phyloP scores from a whole-genome alignment of 2,113 vertebrate species.

The Apodemus speciosus region DNA sequence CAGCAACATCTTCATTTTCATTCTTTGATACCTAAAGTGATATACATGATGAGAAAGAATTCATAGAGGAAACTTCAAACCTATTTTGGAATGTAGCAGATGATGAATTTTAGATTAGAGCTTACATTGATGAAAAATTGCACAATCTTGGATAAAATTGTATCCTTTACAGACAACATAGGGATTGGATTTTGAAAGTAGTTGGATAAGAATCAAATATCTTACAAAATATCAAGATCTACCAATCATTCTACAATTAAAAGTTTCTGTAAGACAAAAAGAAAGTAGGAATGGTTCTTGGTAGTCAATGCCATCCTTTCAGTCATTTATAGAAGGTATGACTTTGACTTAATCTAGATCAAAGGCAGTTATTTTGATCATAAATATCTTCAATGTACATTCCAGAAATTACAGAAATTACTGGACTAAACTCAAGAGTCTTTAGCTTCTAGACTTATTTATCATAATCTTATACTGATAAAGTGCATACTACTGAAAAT shows the following conservation, averaged over 20 bases:
- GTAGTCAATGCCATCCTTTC: fast-evolving
- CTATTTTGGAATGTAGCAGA: not conserved
- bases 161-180: not conserved
- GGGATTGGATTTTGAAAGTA: conserved; percentile 5
- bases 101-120: not conserved
- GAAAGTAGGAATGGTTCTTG: fast-evolving
- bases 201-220: not conserved
- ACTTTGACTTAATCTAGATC: not conserved
- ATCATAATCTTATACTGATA: conserved; percentile 14
- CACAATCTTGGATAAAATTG: not conserved
- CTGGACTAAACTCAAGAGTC: not conserved
- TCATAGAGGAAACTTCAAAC: not conserved
- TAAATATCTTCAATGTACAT: not conserved
- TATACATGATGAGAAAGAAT: not conserved
- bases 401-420: not conserved
- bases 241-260: not conserved
- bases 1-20: not conserved
- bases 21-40: not conserved
- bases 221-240: not conserved
- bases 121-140: not conserved
- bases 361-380: not conserved
- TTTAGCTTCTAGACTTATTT: conserved; percentile 12
- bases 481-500: not conserved
- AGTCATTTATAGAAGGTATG: not conserved
- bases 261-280: not conserved